Percentiles rank a stretch among this genome's conserved stretches.
These are phyloP conservation scores for Cyrtonyx montezumae DNA, from an alignment of 2,113 vertebrate genomes.

Conservation along the genomic window DNA sequence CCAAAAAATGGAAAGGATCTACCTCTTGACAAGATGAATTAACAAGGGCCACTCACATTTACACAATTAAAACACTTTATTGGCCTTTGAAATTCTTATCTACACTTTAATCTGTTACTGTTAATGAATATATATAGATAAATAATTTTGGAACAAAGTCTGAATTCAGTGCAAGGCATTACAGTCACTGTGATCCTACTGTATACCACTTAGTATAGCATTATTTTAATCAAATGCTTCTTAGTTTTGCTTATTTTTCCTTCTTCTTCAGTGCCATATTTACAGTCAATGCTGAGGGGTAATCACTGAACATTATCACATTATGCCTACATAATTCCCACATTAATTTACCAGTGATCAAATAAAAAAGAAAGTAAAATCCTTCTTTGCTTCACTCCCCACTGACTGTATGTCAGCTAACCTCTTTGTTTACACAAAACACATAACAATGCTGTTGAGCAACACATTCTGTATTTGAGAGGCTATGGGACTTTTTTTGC, in stretches of 20 bases:
- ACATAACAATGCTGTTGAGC: fast-evolving
- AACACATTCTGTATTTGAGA: not conserved
- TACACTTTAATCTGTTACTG: not conserved
- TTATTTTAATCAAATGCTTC: not conserved
- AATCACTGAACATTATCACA: not conserved
- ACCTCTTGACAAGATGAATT: not conserved
- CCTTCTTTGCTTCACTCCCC: not conserved
- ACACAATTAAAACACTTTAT: not conserved
- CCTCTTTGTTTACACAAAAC: not conserved
- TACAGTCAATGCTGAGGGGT: not conserved
- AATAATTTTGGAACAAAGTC: not conserved
- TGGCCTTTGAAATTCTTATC: not conserved
- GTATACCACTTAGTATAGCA: not conserved
- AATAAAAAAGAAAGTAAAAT: not conserved
- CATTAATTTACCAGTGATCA: not conserved
- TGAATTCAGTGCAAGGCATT: not conserved
- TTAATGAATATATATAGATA: not conserved
- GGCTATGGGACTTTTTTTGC: not conserved
- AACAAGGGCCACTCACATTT: not conserved
- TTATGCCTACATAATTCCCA: not conserved
- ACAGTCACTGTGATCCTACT: not conserved
- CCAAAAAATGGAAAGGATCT: not conserved
- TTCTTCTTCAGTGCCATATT: not conserved
- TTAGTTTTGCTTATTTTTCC: not conserved
- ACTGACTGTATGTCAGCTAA: not conserved